Evolutionary conservation across 2,113 vertebrate species (phyloP), one percentile per base, ranked within the genome.

Genomic region (Todiramphus chloris): DNA sequence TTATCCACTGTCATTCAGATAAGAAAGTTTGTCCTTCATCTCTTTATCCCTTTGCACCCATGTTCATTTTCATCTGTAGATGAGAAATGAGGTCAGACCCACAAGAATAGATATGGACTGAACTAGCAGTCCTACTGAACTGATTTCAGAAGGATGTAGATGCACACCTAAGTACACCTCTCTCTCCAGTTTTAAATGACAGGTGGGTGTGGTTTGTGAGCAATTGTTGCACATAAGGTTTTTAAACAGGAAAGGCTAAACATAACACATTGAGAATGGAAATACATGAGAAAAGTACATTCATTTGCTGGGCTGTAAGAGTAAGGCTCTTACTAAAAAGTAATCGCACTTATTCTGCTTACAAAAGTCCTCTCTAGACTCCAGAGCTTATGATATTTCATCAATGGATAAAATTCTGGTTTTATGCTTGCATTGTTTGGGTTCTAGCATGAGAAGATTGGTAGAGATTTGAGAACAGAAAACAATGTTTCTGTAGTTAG

Each of bases 341-440:
- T 41, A 37, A 43, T 43, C 68, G 13, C 16, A 18, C 5, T 75
- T 11, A 28, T 18, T 91, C 4, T 6, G 8, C 12, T 79, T 67
- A 33, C 13, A 25, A 7, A 78, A 19, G 41, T 35, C 27, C 1
- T 1, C 6, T 68, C 19, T 31, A 14, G 59, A 60, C 6, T 10
- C 9, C 0, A 3, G 53, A 84, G 17, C 10, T 74, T 70, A 50
- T 79, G 20, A 7, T 24, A 19, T 68, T 89, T 51, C 53, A 68
- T 5, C 0, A 0, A 7, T 2, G 9, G 2, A 4, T 60, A 51
- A 92, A 90, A 69, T 56, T 77, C 43, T 41, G 24, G 6, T 19
- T 69, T 68, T 41, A 16, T n/a, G 10, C 48, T 84, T 69, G 16
- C 27, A 23, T 33, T 43, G 9, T 64, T 74, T 68, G 10, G 10